Evolutionary conservation across 2,888 invertebrate species (phyloP).

Genomic region (Erebia aethiops): DNA sequence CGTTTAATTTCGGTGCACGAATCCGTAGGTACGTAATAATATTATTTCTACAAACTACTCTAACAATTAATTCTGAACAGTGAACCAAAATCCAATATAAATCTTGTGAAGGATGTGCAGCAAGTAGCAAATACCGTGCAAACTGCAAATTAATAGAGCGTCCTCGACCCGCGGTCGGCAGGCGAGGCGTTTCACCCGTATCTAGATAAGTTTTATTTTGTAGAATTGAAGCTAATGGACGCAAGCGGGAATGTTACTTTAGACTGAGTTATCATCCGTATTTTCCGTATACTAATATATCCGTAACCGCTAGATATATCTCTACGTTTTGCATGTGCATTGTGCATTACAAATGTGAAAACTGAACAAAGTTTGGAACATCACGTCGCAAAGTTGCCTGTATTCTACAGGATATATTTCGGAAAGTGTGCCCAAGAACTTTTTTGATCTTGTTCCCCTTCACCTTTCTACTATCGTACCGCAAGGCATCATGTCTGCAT

Average conservation of each 20-base stretch:
- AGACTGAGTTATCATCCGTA: background rate
- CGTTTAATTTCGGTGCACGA: no score
- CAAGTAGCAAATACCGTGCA: conserved; percentile 2
- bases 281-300: background rate
- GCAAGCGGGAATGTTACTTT: background rate
- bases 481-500: no score
- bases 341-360: no score
- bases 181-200: conserved; percentile 9
- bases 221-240: background rate
- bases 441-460: no score
- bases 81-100: conserved; percentile 15
- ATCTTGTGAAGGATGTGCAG: conserved; percentile 13
- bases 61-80: conserved; percentile 8
- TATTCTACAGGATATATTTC: no score
- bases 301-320: no score
- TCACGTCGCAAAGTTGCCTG: no score
- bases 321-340: no score
- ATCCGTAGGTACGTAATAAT: no score
- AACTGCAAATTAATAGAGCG: conserved; percentile 15
- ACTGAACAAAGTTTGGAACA: no score
- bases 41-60: background rate
- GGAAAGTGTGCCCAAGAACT: no score
- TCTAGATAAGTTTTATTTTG: background rate
- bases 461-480: no score
- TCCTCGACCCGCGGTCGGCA: background rate